Conservation (phyloP, 2,113 vertebrate species). For the Pseudopipra pipra region DNA sequence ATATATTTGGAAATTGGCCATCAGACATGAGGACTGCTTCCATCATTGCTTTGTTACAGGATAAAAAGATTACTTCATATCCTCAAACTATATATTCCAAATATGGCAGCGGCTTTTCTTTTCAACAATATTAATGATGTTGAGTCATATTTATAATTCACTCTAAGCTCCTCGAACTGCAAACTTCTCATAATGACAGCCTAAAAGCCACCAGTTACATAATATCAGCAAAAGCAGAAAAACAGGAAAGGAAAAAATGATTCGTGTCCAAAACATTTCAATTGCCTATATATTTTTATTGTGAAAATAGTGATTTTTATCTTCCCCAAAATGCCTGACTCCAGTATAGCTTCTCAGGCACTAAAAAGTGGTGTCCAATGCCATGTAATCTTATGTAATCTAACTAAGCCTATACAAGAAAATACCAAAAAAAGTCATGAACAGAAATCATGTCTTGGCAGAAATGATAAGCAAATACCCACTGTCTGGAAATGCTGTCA, state of each 20-base stretch:
- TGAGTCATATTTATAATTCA: conserved; percentile 48
- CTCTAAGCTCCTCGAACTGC: conserved; percentile 4
- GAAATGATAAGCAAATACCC: neutral
- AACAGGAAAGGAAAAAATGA: neutral
- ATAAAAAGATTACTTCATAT: neutral
- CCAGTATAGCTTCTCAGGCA: neutral
- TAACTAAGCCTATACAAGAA: neutral
- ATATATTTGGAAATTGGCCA: neutral
- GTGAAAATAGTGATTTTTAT: neutral
- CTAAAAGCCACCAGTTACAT: neutral
- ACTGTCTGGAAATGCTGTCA: neutral
- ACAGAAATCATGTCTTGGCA: neutral
- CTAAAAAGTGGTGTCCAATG: neutral
- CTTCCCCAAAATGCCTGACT: neutral
- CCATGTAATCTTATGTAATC: neutral
- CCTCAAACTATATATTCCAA: neutral
- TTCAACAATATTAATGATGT: neutral
- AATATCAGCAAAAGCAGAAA: neutral
- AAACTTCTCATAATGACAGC: neutral
- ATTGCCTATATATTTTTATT: neutral
- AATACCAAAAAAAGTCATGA: fast-evolving
- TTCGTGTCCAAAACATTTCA: neutral
- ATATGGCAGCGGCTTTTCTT: neutral
- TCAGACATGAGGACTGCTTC: neutral
- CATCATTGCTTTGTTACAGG: neutral